Evolutionary conservation across 2,113 vertebrate species (phyloP), one percentile per base, ranked within the genome.

Genomic region (Pseudorhombus dupliciocellatus): DNA sequence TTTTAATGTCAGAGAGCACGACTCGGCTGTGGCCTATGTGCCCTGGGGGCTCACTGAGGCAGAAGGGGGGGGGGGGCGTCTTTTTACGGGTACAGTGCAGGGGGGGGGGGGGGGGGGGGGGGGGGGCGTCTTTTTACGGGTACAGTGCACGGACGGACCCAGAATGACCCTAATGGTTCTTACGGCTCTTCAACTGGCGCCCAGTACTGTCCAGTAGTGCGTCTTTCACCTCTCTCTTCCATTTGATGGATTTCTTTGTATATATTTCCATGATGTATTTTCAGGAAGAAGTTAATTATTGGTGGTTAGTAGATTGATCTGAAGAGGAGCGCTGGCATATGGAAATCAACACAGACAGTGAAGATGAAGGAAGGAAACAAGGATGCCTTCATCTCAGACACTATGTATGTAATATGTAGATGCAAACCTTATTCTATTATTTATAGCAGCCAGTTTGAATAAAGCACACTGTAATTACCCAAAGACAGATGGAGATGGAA

Each of bases 201-300:
- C 67, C 74, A 80, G 75, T 75, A 85, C 59, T 64, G 75, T 76
- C 67, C 74, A 80, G 75, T 75, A 85, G 61, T 59, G 75, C 63
- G 66, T 83, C 65, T n/a, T n/a, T n/a, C n/a, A n/a, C n/a, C n/a
- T n/a, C n/a, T n/a, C n/a, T n/a, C n/a, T n/a, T 95, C 94, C 93
- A 94, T 96, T 95, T 95, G 93, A 94, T 95, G 92, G 90, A 89
- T 93, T 90, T 94, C 92, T 94, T 28, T 28, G 93, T 93, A 94
- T 95, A 94, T 88, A 93, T 93, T 95, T 95, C 94, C 95, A 95
- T 96, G 94, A 92, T 93, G 94, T 93, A 94, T 95, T 94, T 96
- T 96, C 94, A 96, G 95, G 93, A 96, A 96, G 95, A 94, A 94
- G 93, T 96, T 96, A 95, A 96, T 96, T 95, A 37, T 93, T 94